Evolutionary conservation across 2,888 invertebrate genomes (phyloP), one percentile per base, ranked within the genome.

Genomic region (Drosophila kanekoi): DNA sequence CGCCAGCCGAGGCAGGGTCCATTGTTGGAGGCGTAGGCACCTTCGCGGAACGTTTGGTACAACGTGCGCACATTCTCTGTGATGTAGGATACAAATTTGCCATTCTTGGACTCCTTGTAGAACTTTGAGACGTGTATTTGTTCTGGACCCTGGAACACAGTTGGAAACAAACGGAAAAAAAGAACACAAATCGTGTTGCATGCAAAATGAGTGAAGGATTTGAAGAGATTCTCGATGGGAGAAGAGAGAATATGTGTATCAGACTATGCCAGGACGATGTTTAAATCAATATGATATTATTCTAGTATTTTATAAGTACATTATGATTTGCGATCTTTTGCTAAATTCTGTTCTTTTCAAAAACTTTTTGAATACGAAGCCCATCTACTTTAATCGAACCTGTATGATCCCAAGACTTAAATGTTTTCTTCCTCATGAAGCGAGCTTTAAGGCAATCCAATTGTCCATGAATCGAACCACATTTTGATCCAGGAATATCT

Each of bases 1-100:
- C 98, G 95, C 96, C 97, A 98, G 61, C 98, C 98, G 69, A 98
- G 94, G 92, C 98, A 98, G 71, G 96, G 96, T 52, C 97, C 97
- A 93, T 97, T 97, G 94, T 97, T 97, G 90, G 98, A 98, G 92
- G 97, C 96, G 93, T 96, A 97, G 85, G 97, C 97, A 74, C 98
- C 98, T 92, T 96, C 95, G 81, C 98, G 95, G 93, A 98, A 97
- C 77, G 96, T 95, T 87, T 98, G 97, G 92, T 97, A 98, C 40
- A 98, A 93, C 54, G 98, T 98, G 90, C 95, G 95, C 60, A 96
- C 96, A 92, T 98, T 98, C 88, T 97, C 96, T 92, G 96, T 96
- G 74, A 98, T 94, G 92, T 95, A 97, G 90, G 95, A 95, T 76
- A 97, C 93, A 92, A 95, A 97, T 92, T 96, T 96, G 61, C 97